Evolutionary conservation across 1,140 invertebrate genomes (phyloP).

Genomic region (Odontomachus brunneus): DNA sequence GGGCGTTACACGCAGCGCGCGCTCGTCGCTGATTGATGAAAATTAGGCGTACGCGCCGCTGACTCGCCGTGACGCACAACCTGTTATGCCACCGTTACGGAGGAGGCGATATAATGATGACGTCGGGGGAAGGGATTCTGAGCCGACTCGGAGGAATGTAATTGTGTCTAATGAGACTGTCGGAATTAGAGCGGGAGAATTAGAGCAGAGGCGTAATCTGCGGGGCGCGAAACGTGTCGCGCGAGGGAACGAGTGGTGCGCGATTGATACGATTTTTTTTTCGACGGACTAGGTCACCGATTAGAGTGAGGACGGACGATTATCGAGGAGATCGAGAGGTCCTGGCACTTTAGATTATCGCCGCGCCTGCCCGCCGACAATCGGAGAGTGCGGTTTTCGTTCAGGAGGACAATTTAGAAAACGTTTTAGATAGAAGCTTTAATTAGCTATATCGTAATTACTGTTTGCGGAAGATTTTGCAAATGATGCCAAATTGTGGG

Average conservation of each 20-base stretch:
- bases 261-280: background rate
- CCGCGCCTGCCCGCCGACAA: background rate
- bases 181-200: conserved; percentile 51
- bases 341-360: background rate
- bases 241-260: background rate
- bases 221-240: background rate
- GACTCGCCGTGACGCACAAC: conserved; percentile 43
- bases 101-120: conserved; percentile 3
- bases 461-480: too few species aligned
- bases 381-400: background rate
- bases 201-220: conserved; percentile 8
- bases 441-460: too few species aligned
- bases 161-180: conserved; percentile 45
- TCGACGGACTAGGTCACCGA: background rate
- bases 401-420: too few species aligned
- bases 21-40: conserved; percentile 31
- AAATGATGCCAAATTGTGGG: too few species aligned
- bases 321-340: background rate
- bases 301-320: background rate
- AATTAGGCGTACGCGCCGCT: conserved; percentile 30
- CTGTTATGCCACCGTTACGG: conserved; percentile 25
- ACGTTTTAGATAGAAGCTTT: too few species aligned
- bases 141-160: conserved; percentile 21
- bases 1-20: conserved; percentile 26
- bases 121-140: conserved; percentile 1